phyloP scores from a whole-genome alignment of 2,113 vertebrate genomes.

The Chlorodrepanis virens region DNA sequence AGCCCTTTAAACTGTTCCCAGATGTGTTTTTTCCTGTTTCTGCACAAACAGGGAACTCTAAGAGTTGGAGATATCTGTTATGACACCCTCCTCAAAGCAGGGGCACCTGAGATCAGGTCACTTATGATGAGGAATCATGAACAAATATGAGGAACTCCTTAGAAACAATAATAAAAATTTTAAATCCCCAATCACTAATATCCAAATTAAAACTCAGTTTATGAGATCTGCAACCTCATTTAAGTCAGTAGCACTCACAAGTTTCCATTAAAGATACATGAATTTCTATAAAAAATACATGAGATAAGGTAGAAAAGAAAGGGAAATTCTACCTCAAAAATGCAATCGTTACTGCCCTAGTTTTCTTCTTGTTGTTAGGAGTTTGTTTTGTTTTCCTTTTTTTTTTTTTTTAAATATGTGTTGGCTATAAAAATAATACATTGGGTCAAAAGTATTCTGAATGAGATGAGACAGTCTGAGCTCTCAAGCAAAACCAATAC shows the following conservation, averaged over 20 bases:
- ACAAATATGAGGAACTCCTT: background rate
- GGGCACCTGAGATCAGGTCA: background rate
- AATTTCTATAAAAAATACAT: background rate
- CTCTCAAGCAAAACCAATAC: background rate
- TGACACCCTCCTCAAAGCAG: background rate
- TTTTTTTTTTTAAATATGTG: background rate
- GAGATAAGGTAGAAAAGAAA: background rate
- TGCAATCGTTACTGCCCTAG: background rate
- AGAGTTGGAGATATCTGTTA: background rate
- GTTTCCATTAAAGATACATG: background rate
- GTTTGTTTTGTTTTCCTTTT: background rate
- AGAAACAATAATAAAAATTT: background rate
- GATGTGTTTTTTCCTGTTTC: background rate
- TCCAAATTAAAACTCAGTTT: background rate
- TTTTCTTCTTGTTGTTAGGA: background rate
- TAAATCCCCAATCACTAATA: accelerated
- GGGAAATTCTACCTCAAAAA: background rate
- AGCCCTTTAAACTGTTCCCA: background rate
- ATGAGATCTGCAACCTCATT: background rate
- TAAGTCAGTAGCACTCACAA: background rate
- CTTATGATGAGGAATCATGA: background rate
- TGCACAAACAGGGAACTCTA: background rate
- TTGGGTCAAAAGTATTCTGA: background rate
- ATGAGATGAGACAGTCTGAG: background rate
- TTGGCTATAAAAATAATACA: background rate